phyloP scores from a whole-genome alignment of 2,113 vertebrate species.

The Cettia cetti region DNA sequence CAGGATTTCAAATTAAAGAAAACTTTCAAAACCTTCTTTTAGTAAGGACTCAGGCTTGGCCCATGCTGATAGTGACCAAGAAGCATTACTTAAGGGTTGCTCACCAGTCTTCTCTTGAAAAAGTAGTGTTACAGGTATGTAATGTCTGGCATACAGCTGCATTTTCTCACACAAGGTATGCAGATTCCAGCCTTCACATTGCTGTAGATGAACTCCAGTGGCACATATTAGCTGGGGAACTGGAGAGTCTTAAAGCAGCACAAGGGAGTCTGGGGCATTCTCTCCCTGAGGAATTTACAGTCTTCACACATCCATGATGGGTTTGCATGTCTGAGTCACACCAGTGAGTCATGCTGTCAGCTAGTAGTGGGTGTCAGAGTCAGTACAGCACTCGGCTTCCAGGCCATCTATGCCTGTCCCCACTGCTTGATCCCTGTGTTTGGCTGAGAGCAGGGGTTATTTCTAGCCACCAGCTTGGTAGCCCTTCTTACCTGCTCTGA shows the following conservation, averaged over 20 bases:
- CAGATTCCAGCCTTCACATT: background rate
- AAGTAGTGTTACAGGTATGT: background rate
- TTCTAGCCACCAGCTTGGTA: background rate
- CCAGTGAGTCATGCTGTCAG: background rate
- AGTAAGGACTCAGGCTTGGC: background rate
- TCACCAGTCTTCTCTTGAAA: background rate
- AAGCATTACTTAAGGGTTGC: background rate
- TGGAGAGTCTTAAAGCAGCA: background rate
- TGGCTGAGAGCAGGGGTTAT: background rate
- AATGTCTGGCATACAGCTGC: background rate
- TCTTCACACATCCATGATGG: background rate
- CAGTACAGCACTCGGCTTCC: background rate
- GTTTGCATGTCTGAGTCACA: background rate
- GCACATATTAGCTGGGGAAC: accelerated
- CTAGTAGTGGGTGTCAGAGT: background rate
- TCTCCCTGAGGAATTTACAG: background rate
- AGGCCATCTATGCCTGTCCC: background rate
- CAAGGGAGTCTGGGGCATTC: background rate
- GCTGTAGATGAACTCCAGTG: background rate
- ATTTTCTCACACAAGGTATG: background rate
- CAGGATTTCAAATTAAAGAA: background rate
- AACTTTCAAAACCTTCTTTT: background rate
- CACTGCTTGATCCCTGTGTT: background rate
- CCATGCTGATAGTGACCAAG: background rate
- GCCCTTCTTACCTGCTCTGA: background rate